Base-by-base conservation (phyloP, 2,113 vertebrate genomes). In the Marmota flaviventris region DNA sequence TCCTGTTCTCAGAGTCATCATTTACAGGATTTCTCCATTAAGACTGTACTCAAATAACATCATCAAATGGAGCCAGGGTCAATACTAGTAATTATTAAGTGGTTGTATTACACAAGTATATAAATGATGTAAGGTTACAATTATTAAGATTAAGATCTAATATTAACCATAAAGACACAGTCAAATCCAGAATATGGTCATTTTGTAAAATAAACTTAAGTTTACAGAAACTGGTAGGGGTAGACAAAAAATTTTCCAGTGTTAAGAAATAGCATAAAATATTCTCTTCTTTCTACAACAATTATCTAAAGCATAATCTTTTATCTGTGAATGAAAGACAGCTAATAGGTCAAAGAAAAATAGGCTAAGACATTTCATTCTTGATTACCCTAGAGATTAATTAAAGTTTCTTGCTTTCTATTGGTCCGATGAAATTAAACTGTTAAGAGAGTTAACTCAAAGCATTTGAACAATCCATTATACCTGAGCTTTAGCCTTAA, bases 201-300 rank as follows among this genome's bases (percentile, higher is more conserved):
- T 86, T 89, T 34, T 89, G 24, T 2, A 95, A 86, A 8, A 86
- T 25, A 53, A 48, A 37, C 77, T 95, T 34, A 73, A 22, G 22
- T 83, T 78, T 95, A 87, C 0, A 93, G 85, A 90, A 92, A 90
- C 25, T 75, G 20, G 34, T 61, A 77, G 7, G 7, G 7, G 16
- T 48, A 37, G 45, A 85, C n/a, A 92, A 96, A 83, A 91, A 51
- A 22, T 63, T 88, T 72, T 63, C 18, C 45, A 18, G 24, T 93
- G 73, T 92, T 65, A 96, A 89, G 45, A 89, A 58, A 87, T 89
- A 73, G 8, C 87, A 53, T n/a, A 88, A 94, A 86, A 86, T 13
- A 20, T 87, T 67, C 12, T 75, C 76, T 58, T 85, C 58, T 29
- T 95, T 24, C 34, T 77, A 45, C 87, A 97, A 92, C 87, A 97